Percentiles rank a stretch among this genome's conserved stretches.
phyloP scores from a whole-genome alignment of 1,140 invertebrate species.

The Solenopsis fugax region DNA sequence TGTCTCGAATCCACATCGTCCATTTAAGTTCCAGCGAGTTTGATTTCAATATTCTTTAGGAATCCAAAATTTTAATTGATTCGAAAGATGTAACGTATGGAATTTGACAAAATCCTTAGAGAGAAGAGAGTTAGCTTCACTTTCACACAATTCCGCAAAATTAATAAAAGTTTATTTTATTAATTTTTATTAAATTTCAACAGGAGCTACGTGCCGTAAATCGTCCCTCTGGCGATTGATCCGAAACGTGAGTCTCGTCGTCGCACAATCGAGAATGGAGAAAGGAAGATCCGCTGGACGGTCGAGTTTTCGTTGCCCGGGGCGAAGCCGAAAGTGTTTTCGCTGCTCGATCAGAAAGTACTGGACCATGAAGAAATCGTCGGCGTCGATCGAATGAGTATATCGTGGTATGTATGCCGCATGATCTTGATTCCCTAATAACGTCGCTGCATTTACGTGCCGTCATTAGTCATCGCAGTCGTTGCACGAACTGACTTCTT shows the following conservation, averaged over 20 bases:
- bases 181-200: slow-evolving; percentile 1
- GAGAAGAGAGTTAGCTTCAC: not conserved
- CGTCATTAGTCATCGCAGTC: slow-evolving; percentile 39
- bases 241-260: not conserved
- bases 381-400: not conserved
- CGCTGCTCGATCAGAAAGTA: slow-evolving; percentile 55
- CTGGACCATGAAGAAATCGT: slow-evolving; percentile 8
- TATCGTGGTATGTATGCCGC: not conserved
- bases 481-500: slow-evolving; percentile 20
- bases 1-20: not conserved
- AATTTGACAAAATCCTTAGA: not conserved
- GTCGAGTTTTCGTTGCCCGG: slow-evolving; percentile 52
- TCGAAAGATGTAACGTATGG: not conserved
- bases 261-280: slow-evolving; percentile 53
- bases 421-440: slow-evolving; percentile 53
- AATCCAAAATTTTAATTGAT: not conserved
- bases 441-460: slow-evolving; percentile 3
- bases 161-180: not conserved
- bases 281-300: slow-evolving; percentile 53
- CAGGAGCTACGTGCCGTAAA: not conserved
- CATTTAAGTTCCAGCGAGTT: not conserved
- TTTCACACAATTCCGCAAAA: not conserved
- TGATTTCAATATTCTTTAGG: not conserved
- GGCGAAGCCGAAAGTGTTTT: slow-evolving; percentile 52
- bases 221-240: not conserved